These are phyloP conservation scores for Tenebrio molitor DNA, from an alignment of 1,140 invertebrate species.

Conservation along the genomic window DNA sequence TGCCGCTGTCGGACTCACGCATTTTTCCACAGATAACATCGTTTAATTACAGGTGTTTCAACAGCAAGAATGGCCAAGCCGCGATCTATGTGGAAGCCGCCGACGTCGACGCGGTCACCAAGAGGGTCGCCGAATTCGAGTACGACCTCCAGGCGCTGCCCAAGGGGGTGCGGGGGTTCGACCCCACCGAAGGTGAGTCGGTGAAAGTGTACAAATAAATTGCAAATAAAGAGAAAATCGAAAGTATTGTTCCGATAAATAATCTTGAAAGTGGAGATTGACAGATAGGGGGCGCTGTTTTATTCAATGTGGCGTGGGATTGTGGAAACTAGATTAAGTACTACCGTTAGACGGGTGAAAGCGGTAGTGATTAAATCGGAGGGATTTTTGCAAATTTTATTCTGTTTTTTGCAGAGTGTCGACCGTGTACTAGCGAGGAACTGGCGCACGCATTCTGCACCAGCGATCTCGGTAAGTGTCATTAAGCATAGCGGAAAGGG, in stretches of 20 bases:
- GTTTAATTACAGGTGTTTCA: constrained; percentile 71
- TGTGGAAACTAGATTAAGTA: background rate
- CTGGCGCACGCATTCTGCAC: constrained; percentile 83
- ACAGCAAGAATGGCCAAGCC: constrained; percentile 75
- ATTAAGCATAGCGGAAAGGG: constrained; percentile 4
- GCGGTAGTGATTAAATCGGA: background rate
- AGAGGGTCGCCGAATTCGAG: constrained; percentile 72
- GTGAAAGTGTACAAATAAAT: no score
- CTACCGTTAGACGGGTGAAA: background rate
- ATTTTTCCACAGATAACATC: background rate
- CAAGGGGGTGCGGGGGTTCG: constrained; percentile 66
- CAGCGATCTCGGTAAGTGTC: constrained; percentile 80
- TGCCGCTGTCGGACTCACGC: background rate
- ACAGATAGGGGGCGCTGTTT: no score
- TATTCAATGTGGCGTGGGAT: background rate
- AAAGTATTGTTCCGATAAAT: no score
- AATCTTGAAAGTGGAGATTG: no score
- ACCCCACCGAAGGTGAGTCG: constrained; percentile 72
- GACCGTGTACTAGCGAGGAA: constrained; percentile 82
- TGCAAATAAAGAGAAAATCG: no score
- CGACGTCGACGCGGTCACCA: constrained; percentile 65
- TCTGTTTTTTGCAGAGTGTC: constrained; percentile 73
- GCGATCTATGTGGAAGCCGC: constrained; percentile 81
- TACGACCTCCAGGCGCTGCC: constrained; percentile 77
- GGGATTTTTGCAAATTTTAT: constrained; percentile 10